Percentiles rank a stretch among this genome's conserved stretches.
These are phyloP conservation scores for Passerina amoena DNA, from an alignment of 2,113 vertebrate species.

Conservation along the genomic window DNA sequence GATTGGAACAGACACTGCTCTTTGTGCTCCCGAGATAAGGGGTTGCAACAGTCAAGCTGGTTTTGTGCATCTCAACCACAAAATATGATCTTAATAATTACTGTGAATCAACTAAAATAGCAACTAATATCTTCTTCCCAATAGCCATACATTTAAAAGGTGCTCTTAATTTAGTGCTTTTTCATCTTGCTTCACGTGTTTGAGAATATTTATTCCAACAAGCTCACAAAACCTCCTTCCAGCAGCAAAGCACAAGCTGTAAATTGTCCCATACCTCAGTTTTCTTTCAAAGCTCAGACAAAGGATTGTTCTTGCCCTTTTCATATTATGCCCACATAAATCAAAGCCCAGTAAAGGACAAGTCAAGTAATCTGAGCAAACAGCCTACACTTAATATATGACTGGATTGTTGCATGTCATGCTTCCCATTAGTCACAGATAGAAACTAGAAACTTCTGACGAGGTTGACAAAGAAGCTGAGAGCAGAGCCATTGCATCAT, in stretches of 20 bases:
- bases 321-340: constrained; percentile 61
- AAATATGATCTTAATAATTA: constrained; percentile 61
- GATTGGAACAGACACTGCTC: constrained; percentile 25
- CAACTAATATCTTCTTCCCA: not conserved
- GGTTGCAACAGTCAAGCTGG: not conserved
- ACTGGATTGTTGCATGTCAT: constrained; percentile 32
- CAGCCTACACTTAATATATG: constrained; percentile 44
- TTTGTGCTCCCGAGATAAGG: constrained; percentile 53
- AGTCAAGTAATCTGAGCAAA: constrained; percentile 66
- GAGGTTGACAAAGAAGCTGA: constrained; percentile 36
- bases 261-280: constrained; percentile 59
- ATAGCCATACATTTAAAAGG: constrained; percentile 20
- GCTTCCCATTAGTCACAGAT: constrained; percentile 40
- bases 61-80: constrained; percentile 11
- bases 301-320: constrained; percentile 44
- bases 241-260: constrained; percentile 53
- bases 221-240: constrained; percentile 48
- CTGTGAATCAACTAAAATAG: constrained; percentile 39
- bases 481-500: not conserved
- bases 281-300: constrained; percentile 60
- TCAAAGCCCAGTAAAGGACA: constrained; percentile 72
- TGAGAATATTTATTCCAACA: constrained; percentile 36
- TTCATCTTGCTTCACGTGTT: constrained; percentile 24
- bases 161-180: constrained; percentile 2
- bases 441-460: constrained; percentile 61